Percentiles rank a stretch among this genome's conserved stretches.
These are phyloP conservation scores for Takifugu rubripes DNA, from an alignment of 2,797 vertebrate species.

Conservation along the genomic window DNA sequence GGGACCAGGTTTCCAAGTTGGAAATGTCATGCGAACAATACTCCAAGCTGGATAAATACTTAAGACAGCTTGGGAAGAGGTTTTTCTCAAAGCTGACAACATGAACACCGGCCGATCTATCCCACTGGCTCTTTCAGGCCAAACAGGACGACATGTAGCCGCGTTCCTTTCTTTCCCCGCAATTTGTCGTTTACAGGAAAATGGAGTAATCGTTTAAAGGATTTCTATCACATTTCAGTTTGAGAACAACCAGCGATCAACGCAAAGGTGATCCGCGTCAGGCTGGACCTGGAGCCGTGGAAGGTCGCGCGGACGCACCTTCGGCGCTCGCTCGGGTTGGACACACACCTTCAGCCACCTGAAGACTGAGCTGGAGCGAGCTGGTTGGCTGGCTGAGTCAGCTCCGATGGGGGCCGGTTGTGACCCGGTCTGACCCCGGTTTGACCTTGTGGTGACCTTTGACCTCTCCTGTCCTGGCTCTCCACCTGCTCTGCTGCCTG, in stretches of 20 bases:
- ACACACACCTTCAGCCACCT: conserved; percentile 14
- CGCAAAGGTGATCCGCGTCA: conserved; percentile 6
- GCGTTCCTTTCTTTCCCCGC: conserved; percentile 6
- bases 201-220: conserved; percentile 30
- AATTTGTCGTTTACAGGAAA: conserved; percentile 13
- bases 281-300: conserved; percentile 25
- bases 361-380: conserved; percentile 14
- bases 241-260: conserved; percentile 4
- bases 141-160: conserved; percentile 29
- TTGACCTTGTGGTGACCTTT: conserved; percentile 71
- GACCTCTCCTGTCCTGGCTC: conserved; percentile 78
- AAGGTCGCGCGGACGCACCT: conserved; percentile 33
- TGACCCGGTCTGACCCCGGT: conserved; percentile 71
- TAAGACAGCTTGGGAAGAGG: conserved; percentile 11
- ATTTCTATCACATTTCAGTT: conserved; percentile 8
- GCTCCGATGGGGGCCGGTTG: conserved; percentile 70
- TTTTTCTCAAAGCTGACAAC: conserved; percentile 25
- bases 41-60: conserved; percentile 27
- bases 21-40: conserved; percentile 25
- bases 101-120: conserved; percentile 34
- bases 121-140: conserved; percentile 29
- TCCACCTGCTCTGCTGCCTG: conserved; percentile 79
- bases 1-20: conserved; percentile 25
- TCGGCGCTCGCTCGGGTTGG: conserved; percentile 15
- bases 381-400: conserved; percentile 46